A percentile compares a stretch with the other conserved stretches of the same genome.
Evolutionary conservation across 1,140 invertebrate species (phyloP).

Genomic region (Notospermus geniculatus): DNA sequence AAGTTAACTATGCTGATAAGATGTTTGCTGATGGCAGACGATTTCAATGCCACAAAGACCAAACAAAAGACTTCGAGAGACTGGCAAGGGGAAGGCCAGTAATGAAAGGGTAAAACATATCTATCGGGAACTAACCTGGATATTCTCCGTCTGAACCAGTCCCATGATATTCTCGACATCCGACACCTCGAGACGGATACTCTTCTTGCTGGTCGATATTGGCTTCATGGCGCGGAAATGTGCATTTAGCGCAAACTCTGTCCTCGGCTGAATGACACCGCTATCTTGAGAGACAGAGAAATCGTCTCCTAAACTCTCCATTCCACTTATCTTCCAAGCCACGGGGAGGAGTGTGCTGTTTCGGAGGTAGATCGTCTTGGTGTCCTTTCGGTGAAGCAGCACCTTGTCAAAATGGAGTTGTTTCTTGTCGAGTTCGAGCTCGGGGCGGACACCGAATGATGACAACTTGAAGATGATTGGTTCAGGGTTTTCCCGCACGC

Average conservation of each 20-base stretch:
- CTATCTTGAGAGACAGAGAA: conserved; percentile 51
- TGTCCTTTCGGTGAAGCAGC: conserved; percentile 55
- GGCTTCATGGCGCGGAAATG: conserved; percentile 56
- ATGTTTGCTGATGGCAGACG: too few relatives aligned
- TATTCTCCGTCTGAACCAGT: conserved; percentile 44
- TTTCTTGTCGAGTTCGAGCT: conserved; percentile 54
- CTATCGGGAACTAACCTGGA: conserved; percentile 29
- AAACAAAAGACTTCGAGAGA: too few relatives aligned
- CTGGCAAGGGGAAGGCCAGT: too few relatives aligned
- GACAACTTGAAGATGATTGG: conserved; percentile 54
- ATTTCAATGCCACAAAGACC: too few relatives aligned
- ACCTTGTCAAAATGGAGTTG: conserved; percentile 55
- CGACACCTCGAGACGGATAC: conserved; percentile 51
- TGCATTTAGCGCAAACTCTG: conserved; percentile 48
- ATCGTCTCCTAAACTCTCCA: conserved; percentile 56
- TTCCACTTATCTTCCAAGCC: conserved; percentile 52
- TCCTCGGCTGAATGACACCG: conserved; percentile 50
- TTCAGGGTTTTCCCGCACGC: conserved; percentile 56
- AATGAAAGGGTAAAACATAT: too few relatives aligned
- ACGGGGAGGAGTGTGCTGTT: conserved; percentile 56
- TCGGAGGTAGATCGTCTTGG: conserved; percentile 51
- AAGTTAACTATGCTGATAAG: too few relatives aligned
- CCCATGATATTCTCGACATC: conserved; percentile 52
- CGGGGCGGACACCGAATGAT: conserved; percentile 51
- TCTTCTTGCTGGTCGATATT: conserved; percentile 46